These are phyloP conservation scores for Monoplex corrugatus DNA, from an alignment of 2,888 invertebrate genomes.

Conservation along the genomic window DNA sequence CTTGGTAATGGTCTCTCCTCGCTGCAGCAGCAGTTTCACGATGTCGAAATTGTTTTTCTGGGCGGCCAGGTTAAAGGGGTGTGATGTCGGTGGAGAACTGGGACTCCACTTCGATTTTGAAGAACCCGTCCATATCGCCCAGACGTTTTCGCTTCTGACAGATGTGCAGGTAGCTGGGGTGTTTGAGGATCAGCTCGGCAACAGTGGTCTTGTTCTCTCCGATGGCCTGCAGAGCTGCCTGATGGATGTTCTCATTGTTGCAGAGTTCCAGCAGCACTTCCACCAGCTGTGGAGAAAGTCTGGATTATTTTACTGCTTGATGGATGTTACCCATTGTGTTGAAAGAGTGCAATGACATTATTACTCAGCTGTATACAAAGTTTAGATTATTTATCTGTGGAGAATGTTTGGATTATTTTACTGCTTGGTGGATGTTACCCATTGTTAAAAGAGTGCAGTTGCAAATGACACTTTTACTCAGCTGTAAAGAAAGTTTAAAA, in stretches of 20 bases:
- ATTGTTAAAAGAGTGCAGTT: too few relatives aligned
- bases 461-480: too few relatives aligned
- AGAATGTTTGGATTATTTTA: too few relatives aligned
- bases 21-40: constrained; percentile 72
- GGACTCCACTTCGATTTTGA: constrained; percentile 74
- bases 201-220: constrained; percentile 77
- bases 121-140: constrained; percentile 67
- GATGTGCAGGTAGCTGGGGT: constrained; percentile 74
- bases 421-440: too few relatives aligned
- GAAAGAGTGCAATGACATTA: too few relatives aligned
- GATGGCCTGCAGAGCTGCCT: constrained; percentile 78
- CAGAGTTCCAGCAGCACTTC: constrained; percentile 74
- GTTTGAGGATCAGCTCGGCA: constrained; percentile 77
- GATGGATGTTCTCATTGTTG: constrained; percentile 75
- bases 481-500: too few relatives aligned
- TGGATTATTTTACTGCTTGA: too few relatives aligned
- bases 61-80: constrained; percentile 77
- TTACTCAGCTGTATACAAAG: too few relatives aligned
- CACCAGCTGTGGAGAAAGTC: constrained; percentile 69
- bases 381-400: too few relatives aligned
- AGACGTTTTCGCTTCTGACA: constrained; percentile 67
- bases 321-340: too few relatives aligned
- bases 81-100: constrained; percentile 79
- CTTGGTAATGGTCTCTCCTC: constrained; percentile 77
- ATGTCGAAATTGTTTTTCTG: constrained; percentile 79